Conservation (phyloP, 1,140 invertebrate genomes). For the Nasonia vitripennis region DNA sequence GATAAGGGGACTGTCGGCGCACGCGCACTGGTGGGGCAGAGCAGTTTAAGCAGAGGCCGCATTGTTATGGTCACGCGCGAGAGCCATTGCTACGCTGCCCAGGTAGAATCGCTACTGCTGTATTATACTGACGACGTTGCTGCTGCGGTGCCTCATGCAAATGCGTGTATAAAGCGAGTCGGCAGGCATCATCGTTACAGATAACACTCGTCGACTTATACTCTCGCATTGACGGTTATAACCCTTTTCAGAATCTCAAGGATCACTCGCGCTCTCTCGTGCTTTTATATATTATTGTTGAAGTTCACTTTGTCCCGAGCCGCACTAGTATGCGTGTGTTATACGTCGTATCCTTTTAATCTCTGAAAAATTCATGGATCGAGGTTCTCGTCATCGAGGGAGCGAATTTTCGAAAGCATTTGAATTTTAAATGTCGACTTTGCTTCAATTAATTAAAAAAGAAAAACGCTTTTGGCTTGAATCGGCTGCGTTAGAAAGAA, state of each 20-base stretch:
- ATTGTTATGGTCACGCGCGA: constrained; percentile 69
- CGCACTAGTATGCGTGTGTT: too few relatives aligned
- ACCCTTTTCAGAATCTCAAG: not conserved
- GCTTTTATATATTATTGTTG: not conserved
- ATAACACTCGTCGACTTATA: not conserved
- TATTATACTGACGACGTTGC: too few relatives aligned
- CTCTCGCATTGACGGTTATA: too few relatives aligned
- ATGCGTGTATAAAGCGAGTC: too few relatives aligned
- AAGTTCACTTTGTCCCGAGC: not conserved
- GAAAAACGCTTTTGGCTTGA: too few relatives aligned
- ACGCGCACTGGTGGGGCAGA: not conserved
- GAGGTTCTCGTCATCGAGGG: not conserved
- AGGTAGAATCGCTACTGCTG: too few relatives aligned
- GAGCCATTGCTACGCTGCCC: constrained; percentile 33
- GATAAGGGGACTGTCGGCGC: constrained; percentile 55
- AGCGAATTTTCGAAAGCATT: not conserved
- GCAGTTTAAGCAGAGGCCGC: constrained; percentile 63
- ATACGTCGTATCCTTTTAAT: not conserved
- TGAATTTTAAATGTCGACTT: not conserved
- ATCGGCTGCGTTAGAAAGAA: too few relatives aligned
- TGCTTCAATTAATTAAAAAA: not conserved
- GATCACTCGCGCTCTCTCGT: not conserved
- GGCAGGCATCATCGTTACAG: too few relatives aligned
- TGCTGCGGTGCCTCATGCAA: too few relatives aligned
- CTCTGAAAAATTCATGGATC: not conserved